phyloP scores from a whole-genome alignment of 2,888 invertebrate genomes.

The Syrista parreyssii region DNA sequence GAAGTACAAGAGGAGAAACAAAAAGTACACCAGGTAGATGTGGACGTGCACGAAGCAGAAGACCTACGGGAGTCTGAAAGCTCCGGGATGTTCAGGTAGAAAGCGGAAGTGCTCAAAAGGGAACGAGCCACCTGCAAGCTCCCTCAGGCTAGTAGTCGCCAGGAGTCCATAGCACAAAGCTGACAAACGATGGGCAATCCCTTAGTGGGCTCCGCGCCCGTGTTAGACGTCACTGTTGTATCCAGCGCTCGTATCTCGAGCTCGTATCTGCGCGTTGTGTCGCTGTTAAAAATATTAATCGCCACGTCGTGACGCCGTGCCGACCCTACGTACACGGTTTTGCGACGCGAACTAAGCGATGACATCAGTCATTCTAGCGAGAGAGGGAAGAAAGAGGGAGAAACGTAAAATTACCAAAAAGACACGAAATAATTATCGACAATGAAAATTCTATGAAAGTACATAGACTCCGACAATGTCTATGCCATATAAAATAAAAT shows the following conservation, averaged over 20 bases:
- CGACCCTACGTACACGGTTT: conserved; percentile 14
- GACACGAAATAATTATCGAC: neutral
- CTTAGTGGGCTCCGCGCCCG: conserved; percentile 34
- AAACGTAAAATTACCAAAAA: neutral
- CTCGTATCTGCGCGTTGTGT: conserved; percentile 25
- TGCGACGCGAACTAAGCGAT: conserved; percentile 31
- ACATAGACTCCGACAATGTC: neutral
- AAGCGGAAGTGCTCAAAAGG: neutral
- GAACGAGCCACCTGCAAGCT: neutral
- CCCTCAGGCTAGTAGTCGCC: conserved; percentile 17
- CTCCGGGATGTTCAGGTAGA: neutral
- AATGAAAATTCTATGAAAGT: neutral
- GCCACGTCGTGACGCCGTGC: conserved; percentile 7
- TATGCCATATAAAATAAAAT: neutral
- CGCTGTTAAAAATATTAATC: conserved; percentile 43
- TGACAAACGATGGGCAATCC: conserved; percentile 35
- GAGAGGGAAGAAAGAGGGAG: neutral
- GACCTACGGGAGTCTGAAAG: neutral
- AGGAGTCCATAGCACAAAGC: conserved; percentile 24
- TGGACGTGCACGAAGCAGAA: neutral
- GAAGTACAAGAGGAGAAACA: neutral
- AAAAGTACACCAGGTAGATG: neutral
- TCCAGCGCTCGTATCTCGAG: conserved; percentile 28
- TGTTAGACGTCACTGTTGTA: conserved; percentile 28
- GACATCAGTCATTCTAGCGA: conserved; percentile 26